Evolutionary conservation across 2,113 vertebrate species (phyloP).

Genomic region (Gymnarchus niloticus): DNA sequence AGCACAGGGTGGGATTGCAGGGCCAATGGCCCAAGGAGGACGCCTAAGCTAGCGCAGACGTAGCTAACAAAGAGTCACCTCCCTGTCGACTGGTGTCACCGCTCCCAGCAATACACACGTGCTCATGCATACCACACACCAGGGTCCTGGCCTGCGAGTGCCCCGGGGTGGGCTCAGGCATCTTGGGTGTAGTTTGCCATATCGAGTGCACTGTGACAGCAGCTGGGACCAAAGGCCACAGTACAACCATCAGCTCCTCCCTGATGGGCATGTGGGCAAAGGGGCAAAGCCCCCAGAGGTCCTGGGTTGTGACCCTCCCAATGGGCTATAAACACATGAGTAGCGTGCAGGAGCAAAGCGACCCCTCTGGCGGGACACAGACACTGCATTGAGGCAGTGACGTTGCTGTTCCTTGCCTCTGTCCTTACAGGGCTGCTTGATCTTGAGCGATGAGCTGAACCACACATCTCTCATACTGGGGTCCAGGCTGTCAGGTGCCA

Average conservation of each 20-base stretch:
- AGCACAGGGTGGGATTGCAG: not conserved
- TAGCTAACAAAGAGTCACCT: not conserved
- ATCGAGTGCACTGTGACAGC: slow-evolving; percentile 9
- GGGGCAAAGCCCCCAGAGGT: slow-evolving; percentile 41
- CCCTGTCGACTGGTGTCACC: not conserved
- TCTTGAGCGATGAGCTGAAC: slow-evolving; percentile 90
- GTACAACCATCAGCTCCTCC: slow-evolving; percentile 31
- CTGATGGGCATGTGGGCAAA: not conserved
- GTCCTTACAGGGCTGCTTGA: slow-evolving; percentile 80
- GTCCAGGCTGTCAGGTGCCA: slow-evolving; percentile 81
- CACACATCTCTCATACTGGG: slow-evolving; percentile 85
- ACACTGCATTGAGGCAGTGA: not conserved
- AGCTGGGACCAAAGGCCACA: slow-evolving; percentile 38
- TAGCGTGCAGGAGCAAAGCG: not conserved
- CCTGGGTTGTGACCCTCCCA: not conserved
- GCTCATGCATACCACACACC: too few species aligned
- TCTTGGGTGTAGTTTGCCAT: not conserved
- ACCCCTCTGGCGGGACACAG: not conserved
- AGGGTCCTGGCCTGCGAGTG: not conserved
- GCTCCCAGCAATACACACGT: not conserved
- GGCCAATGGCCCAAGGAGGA: not conserved
- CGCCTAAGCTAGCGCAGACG: not conserved
- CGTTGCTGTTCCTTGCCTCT: slow-evolving; percentile 18
- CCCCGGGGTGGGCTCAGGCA: not conserved
- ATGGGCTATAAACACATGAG: not conserved